These are phyloP conservation scores for Zoroaster sp. DNA, from an alignment of 53 echinoderm and acorn worm species.

Conservation along the genomic window DNA sequence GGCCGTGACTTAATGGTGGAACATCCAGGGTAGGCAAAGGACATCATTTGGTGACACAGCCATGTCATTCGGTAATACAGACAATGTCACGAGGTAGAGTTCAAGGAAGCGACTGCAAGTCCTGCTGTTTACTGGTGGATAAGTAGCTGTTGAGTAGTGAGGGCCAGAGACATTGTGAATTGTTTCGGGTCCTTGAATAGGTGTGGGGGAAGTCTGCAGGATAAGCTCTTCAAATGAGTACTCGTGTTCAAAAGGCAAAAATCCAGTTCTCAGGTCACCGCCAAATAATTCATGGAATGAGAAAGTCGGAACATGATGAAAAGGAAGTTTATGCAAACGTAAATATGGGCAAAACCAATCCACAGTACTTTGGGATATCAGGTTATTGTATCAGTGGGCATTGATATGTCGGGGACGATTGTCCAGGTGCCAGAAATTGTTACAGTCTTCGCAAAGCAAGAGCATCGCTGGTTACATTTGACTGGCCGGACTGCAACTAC, in stretches of 20 bases:
- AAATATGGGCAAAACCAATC: slow-evolving; percentile 24
- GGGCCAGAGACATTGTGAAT: background rate
- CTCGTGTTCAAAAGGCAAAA: background rate
- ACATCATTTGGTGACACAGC: background rate
- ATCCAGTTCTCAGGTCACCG: background rate
- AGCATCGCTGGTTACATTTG: slow-evolving; percentile 24
- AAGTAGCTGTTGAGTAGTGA: background rate
- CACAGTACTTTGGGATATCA: background rate
- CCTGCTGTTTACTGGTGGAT: background rate
- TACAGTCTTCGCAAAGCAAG: slow-evolving; percentile 18
- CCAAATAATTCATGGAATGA: background rate
- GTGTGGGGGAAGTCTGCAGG: background rate
- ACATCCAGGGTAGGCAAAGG: background rate
- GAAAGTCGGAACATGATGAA: background rate
- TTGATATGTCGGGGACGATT: background rate
- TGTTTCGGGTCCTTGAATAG: background rate
- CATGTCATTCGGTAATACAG: background rate
- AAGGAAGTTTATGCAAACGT: background rate
- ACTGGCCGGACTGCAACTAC: slow-evolving; percentile 5
- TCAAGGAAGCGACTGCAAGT: background rate
- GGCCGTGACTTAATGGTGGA: background rate
- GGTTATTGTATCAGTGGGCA: background rate
- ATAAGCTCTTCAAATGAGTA: background rate
- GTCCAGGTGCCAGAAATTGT: slow-evolving; percentile 41
- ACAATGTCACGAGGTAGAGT: background rate